Evolutionary conservation across 1,140 invertebrate genomes (phyloP).

Genomic region (Bactericera cockerelli): DNA sequence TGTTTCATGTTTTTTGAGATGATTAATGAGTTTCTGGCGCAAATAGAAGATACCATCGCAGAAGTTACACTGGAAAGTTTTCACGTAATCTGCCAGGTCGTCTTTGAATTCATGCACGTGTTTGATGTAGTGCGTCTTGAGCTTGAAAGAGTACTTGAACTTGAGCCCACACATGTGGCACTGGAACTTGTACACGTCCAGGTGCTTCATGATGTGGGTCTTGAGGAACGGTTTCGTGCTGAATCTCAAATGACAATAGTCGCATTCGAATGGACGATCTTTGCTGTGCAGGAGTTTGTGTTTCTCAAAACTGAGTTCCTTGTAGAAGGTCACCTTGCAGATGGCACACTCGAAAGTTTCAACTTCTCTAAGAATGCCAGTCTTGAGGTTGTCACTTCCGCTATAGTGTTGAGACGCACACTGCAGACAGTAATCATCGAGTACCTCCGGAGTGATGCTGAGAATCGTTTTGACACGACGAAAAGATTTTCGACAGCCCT

Average conservation of each 20-base stretch:
- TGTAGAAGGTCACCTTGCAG: conserved; percentile 17
- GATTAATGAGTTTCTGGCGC: not conserved
- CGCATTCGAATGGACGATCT: conserved; percentile 15
- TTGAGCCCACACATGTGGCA: conserved; percentile 4
- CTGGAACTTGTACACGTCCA: not conserved
- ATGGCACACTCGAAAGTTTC: conserved; percentile 33
- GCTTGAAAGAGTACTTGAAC: not conserved
- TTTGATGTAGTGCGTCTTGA: not conserved
- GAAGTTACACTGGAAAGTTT: not conserved
- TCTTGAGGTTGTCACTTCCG: not conserved
- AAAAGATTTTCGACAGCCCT: conserved; percentile 27
- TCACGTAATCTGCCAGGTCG: not conserved
- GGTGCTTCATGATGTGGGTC: not conserved
- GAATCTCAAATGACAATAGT: conserved; percentile 4
- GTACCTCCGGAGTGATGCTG: not conserved
- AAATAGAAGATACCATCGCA: not conserved
- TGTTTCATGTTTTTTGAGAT: not conserved
- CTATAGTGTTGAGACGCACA: not conserved
- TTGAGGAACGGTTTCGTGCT: not conserved
- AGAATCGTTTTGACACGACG: conserved; percentile 1
- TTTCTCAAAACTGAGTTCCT: conserved; percentile 13
- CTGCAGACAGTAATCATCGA: not conserved
- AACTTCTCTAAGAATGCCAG: not conserved
- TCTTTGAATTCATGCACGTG: not conserved
- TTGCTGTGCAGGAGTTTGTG: conserved; percentile 18